Evolutionary conservation across 2,113 vertebrate genomes (phyloP), one percentile per base, ranked within the genome.

Genomic region (Xyrauchen texanus): DNA sequence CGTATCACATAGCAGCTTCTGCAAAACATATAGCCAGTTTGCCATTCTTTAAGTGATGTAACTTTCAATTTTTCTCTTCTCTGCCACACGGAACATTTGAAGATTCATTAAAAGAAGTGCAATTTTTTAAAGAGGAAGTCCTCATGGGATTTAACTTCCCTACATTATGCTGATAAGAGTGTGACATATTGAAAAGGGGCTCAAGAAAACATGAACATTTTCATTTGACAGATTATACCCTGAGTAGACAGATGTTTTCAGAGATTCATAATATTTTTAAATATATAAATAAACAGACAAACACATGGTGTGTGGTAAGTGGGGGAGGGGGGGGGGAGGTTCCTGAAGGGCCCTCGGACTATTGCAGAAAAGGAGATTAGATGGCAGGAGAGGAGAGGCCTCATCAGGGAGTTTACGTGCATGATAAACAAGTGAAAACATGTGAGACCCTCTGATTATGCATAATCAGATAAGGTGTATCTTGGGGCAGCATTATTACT

Each of bases 151-250:
- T 68, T 77, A 52, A 16, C 69, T 68, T 73, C 21, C 80, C 77
- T 16, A 91, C 46, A 64, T 87, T 95, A 92, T 94, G 90, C 94
- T 93, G 90, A 90, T 90, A 89, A 93, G 90, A 87, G 51, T 53
- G 46, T 91, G 90, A 92, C 93, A 95, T 94, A 94, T 89, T 95
- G 94, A 94, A 92, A 91, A 84, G 86, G 81, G 86, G 90, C 91
- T 94, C 90, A 93, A 93, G 90, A 92, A 91, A 76, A 94, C 92
- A 92, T 91, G 85, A 93, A 94, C 87, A 94, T 92, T 94, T 95
- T 94, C 92, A 94, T 95, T 92, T 93, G 86, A 86, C 84, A 93
- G 93, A 96, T 96, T 94, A 94, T 88, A 90, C 90, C 83, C 84
- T 82, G 91, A 89, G 84, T 83, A 92, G 91, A 94, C 94, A 95